Conservation (phyloP, 2,888 invertebrate species). For the Eupithecia exiguata region DNA sequence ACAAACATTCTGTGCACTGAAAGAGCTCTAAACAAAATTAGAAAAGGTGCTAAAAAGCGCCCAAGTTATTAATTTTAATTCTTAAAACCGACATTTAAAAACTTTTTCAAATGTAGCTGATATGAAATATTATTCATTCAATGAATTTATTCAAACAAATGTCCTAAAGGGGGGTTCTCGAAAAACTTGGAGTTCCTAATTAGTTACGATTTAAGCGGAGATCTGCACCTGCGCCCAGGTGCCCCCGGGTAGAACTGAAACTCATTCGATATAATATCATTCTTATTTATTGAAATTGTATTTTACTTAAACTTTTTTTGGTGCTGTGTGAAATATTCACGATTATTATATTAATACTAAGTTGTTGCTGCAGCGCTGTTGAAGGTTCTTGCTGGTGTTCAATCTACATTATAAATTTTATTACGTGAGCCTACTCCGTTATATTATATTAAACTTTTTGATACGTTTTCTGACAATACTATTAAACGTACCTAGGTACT, state of each 20-base stretch:
- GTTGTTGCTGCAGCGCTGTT: no score
- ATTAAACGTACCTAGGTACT: background rate
- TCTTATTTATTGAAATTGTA: background rate
- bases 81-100: background rate
- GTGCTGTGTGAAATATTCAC: no score
- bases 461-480: background rate
- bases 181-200: constrained; percentile 37
- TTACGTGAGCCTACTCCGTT: no score
- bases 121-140: constrained; percentile 21
- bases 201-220: constrained; percentile 36
- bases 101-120: constrained; percentile 3
- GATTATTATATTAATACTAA: background rate
- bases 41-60: background rate
- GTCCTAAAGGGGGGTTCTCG: constrained; percentile 18
- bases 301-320: no score
- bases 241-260: constrained; percentile 15
- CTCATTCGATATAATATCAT: background rate
- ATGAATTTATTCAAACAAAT: constrained; percentile 35
- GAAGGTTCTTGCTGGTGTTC: no score
- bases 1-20: background rate
- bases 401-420: no score
- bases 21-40: background rate
- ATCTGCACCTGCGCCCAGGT: constrained; percentile 33
- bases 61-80: background rate
- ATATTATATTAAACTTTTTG: background rate